Conservation (phyloP, 2,888 invertebrate species). For the Fragum sueziense region DNA sequence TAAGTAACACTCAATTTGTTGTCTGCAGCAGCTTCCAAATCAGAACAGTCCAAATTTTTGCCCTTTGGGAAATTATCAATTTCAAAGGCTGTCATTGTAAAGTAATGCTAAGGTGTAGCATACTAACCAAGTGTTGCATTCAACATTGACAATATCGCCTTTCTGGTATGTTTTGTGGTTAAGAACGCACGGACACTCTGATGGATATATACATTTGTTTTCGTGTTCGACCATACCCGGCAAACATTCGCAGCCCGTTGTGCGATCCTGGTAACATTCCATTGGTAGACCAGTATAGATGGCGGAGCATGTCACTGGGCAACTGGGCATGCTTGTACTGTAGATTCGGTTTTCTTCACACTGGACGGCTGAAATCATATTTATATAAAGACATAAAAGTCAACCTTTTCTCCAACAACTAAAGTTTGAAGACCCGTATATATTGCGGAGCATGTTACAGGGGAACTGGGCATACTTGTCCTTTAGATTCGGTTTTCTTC, state of each 20-base stretch:
- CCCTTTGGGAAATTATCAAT: too few relatives aligned
- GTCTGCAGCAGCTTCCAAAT: too few relatives aligned
- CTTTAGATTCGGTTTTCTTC: constrained; percentile 37
- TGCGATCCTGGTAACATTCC: constrained; percentile 70
- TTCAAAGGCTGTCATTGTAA: too few relatives aligned
- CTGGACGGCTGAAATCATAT: constrained; percentile 40
- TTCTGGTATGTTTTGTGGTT: constrained; percentile 58
- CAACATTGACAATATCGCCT: constrained; percentile 61
- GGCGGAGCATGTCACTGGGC: constrained; percentile 45
- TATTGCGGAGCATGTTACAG: constrained; percentile 41
- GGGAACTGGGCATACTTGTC: constrained; percentile 38
- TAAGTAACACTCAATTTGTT: too few relatives aligned
- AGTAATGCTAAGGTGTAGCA: too few relatives aligned
- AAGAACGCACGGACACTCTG: constrained; percentile 67
- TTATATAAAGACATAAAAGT: too few relatives aligned
- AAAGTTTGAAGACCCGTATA: too few relatives aligned
- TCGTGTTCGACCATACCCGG: constrained; percentile 84
- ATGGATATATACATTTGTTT: constrained; percentile 66
- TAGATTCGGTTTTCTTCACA: constrained; percentile 45
- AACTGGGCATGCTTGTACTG: constrained; percentile 35
- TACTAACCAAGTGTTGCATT: constrained; percentile 71
- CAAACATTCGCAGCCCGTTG: constrained; percentile 94
- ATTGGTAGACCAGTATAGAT: constrained; percentile 24
- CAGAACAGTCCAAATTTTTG: too few relatives aligned
- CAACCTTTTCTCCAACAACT: too few relatives aligned